Evolutionary conservation across 2,888 invertebrate genomes (phyloP).

Genomic region (Eurytoma adleriae): DNA sequence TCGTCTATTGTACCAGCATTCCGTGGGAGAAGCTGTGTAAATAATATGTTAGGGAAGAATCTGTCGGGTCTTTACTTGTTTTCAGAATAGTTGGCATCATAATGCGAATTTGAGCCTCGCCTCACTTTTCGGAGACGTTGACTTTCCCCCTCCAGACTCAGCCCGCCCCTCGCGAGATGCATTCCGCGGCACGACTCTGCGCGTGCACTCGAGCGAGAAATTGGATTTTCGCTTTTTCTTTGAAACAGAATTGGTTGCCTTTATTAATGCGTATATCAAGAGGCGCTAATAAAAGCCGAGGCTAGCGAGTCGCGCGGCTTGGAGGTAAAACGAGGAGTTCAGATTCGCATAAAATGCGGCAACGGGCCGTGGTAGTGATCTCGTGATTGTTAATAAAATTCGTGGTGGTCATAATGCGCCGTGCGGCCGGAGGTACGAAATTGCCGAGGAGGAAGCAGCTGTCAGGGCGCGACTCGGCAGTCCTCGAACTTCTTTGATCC

Average conservation of each 20-base stretch:
- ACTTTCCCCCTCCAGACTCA: not conserved
- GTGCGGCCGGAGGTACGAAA: conserved; percentile 13
- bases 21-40: conserved; percentile 47
- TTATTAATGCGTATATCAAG: conserved; percentile 28
- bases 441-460: conserved; percentile 49
- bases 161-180: not conserved
- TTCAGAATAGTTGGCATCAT: conserved; percentile 54
- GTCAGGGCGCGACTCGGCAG: conserved; percentile 34
- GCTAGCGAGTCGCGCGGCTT: not conserved
- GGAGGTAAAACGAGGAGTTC: not conserved
- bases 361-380: conserved; percentile 19
- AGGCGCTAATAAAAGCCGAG: conserved; percentile 35
- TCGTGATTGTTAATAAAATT: conserved; percentile 48
- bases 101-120: conserved; percentile 48
- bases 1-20: conserved; percentile 69
- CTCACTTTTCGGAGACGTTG: conserved; percentile 23
- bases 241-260: conserved; percentile 32
- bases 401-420: conserved; percentile 24
- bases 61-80: conserved; percentile 44
- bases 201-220: conserved; percentile 53
- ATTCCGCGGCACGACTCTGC: conserved; percentile 30
- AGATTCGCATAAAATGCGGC: conserved; percentile 30
- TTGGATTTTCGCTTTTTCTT: conserved; percentile 54
- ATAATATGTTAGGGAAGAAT: conserved; percentile 53
- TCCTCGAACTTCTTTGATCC: conserved; percentile 52